A percentile compares a stretch with the other conserved stretches of the same genome.
These are phyloP conservation scores for Cebidichthys violaceus DNA, from an alignment of 2,113 vertebrate species.

Conservation along the genomic window DNA sequence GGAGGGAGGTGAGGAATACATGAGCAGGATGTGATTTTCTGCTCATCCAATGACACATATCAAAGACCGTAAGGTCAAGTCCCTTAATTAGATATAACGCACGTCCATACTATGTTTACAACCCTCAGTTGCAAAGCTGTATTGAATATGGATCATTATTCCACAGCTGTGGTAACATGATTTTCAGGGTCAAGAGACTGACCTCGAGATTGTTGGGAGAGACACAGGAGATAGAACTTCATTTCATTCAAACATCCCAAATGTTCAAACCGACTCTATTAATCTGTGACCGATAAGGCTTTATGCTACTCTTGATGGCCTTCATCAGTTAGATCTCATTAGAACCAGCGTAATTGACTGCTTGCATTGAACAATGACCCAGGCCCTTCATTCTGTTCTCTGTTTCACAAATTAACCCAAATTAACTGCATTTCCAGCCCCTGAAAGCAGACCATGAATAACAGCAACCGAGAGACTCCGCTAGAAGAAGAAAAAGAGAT, in stretches of 20 bases:
- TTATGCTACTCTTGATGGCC: slow-evolving; percentile 62
- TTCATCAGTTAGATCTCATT: slow-evolving; percentile 77
- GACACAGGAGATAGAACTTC: slow-evolving; percentile 5
- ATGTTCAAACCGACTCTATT: slow-evolving; percentile 58
- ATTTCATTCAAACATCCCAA: slow-evolving; percentile 50
- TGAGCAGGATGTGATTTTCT: slow-evolving; percentile 64
- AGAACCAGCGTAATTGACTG: slow-evolving; percentile 68
- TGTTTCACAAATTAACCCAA: slow-evolving; percentile 69
- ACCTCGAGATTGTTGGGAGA: slow-evolving; percentile 22
- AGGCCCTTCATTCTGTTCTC: slow-evolving; percentile 51
- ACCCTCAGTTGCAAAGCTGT: slow-evolving; percentile 23
- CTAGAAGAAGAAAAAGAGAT: neutral
- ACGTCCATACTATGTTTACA: slow-evolving; percentile 51
- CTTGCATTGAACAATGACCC: slow-evolving; percentile 73
- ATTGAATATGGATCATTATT: slow-evolving; percentile 56
- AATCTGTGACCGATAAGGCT: slow-evolving; percentile 67
- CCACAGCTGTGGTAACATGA: slow-evolving; percentile 5
- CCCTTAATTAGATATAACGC: slow-evolving; percentile 54
- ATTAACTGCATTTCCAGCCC: slow-evolving; percentile 60
- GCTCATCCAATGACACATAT: slow-evolving; percentile 44
- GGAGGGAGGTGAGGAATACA: slow-evolving; percentile 60
- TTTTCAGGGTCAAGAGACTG: slow-evolving; percentile 37
- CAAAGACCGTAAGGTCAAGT: slow-evolving; percentile 46
- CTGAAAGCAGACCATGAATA: slow-evolving; percentile 45
- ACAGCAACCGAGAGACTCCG: slow-evolving; percentile 20